Evolutionary conservation across 2,113 vertebrate genomes (phyloP).

Genomic region (Podocnemis expansa): DNA sequence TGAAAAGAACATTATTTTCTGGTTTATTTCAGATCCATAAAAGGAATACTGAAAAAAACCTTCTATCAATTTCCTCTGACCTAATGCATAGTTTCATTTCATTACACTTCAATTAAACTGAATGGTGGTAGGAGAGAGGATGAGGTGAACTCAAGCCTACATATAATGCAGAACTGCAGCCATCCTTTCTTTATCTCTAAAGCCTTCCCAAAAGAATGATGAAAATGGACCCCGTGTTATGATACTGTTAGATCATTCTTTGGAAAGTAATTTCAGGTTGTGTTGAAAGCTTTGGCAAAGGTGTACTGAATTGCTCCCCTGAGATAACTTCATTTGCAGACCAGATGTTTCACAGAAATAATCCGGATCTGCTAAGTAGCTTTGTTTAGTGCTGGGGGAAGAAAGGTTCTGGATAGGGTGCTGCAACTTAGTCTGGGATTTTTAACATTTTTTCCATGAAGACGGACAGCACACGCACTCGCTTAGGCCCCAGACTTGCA

Average conservation of each 20-base stretch:
- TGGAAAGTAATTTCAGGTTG: background rate
- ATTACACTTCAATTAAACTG: background rate
- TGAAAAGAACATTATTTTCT: background rate
- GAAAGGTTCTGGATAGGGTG: background rate
- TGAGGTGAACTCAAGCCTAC: background rate
- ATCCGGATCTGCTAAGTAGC: constrained; percentile 16
- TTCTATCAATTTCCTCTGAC: background rate
- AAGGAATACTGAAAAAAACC: background rate
- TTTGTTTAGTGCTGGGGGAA: constrained; percentile 37
- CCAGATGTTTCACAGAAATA: constrained; percentile 69
- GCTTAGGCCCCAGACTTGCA: background rate
- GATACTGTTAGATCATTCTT: rapidly evolving
- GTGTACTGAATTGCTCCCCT: background rate
- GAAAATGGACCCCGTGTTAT: rapidly evolving
- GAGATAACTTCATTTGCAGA: constrained; percentile 39
- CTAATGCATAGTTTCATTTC: background rate
- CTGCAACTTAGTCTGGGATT: background rate
- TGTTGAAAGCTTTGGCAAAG: background rate
- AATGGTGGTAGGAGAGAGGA: background rate
- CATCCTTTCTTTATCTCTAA: background rate
- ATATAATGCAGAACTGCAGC: background rate
- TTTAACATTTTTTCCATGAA: background rate
- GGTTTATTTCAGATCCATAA: background rate
- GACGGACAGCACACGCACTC: background rate
- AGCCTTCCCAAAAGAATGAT: background rate